Conservation (phyloP, 2,797 vertebrate genomes). For the Syngnathus acus region DNA sequence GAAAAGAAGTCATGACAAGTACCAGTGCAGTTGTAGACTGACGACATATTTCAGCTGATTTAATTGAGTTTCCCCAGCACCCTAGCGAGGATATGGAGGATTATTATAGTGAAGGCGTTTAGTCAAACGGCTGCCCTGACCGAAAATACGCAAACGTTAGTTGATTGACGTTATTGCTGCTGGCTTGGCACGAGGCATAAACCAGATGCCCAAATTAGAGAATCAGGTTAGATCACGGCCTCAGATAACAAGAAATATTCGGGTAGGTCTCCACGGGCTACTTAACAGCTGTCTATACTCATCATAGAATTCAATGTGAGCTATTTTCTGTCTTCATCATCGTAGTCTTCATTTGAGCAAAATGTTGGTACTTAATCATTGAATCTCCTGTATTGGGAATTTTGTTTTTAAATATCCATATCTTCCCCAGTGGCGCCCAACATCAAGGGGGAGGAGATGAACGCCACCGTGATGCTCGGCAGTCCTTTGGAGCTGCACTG, state of each 20-base stretch:
- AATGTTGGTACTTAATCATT: not conserved
- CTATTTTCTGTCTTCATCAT: not conserved
- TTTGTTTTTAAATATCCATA: not conserved
- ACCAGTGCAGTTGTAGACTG: no score
- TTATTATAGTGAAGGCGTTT: conserved; percentile 9
- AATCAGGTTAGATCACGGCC: not conserved
- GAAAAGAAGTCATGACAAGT: not conserved
- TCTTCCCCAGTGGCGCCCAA: conserved; percentile 81
- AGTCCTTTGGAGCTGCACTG: conserved; percentile 78
- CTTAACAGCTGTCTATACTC: not conserved
- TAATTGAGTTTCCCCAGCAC: not conserved
- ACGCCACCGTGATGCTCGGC: conserved; percentile 77
- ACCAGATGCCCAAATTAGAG: conserved; percentile 23
- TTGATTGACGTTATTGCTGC: conserved; percentile 17
- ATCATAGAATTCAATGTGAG: not conserved
- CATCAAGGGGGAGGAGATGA: conserved; percentile 92
- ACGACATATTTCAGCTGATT: not conserved
- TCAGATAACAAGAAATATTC: not conserved
- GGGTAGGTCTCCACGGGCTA: not conserved
- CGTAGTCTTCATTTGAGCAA: not conserved
- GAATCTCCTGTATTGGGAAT: not conserved
- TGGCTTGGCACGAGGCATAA: conserved; percentile 26
- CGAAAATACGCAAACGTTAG: conserved; percentile 5
- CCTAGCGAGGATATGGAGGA: no score
- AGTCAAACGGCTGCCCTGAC: conserved; percentile 11